Base-by-base conservation (phyloP, 2,113 vertebrate species). In the Helogale parvula region DNA sequence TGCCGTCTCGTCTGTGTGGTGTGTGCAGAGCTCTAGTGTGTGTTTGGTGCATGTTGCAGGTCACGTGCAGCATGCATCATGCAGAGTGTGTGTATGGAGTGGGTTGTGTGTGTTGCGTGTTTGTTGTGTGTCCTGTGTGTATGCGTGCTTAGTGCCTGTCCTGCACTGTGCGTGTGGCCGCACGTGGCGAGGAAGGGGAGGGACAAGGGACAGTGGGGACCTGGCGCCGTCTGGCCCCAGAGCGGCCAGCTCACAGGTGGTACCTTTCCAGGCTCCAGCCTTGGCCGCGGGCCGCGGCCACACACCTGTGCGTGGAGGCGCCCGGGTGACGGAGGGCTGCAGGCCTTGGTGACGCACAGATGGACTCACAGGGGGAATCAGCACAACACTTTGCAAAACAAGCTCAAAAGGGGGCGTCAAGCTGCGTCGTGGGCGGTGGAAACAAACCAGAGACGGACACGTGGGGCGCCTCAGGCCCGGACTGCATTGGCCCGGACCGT, bases 301-400 rank as follows among this genome's bases (percentile, higher is more conserved):
- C 69, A 63, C 69, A 21, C 80, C 91, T 82, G 80, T 7, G n/a
- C 8, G 15, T 8, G 17, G 17, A 0, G 19, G 52, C 0, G 52
- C 31, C 23, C 27, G 0, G 11, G 35, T 63, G 57, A 29, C 54
- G 8, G 72, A 66, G 50, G 94, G n/a, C 90, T 6, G 15, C 65
- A 0, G n/a, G 72, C 47, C 72, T 66, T 23, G 7, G 17, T 2
- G 5, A 35, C 1, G 1, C 93, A 88, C 97, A 98, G 97, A 97
- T 93, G 94, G 97, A 21, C 94, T 77, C 94, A 8, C 94, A 97
- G 97, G 93, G 87, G 97, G 0, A 7, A 35, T 52, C 88, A n/a
- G 57, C 19, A 27, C 25, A 45, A 23, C 35, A 12, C 35, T 97
- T 89, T 93, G 94, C 90, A 95, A 82, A 97, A 95, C 93, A 87